A percentile compares a stretch with the other conserved stretches of the same genome.
phyloP scores from a whole-genome alignment of 2,113 vertebrate species.

The Anoplopoma fimbria region DNA sequence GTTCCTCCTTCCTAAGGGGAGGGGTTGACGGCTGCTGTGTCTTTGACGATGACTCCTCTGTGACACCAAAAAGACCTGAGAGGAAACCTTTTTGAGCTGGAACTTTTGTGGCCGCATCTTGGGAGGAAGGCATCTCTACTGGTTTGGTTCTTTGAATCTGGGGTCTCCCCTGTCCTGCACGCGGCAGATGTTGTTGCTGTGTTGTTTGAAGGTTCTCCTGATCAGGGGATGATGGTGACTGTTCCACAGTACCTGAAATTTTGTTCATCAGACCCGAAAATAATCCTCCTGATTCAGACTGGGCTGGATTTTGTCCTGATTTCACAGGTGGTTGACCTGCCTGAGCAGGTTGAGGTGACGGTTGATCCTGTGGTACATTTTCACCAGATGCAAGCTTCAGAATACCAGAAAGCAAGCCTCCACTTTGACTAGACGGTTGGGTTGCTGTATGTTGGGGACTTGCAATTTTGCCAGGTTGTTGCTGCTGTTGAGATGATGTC shows the following conservation, averaged over 20 bases:
- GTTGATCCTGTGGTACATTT: constrained; percentile 67
- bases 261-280: constrained; percentile 83
- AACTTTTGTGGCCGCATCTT: constrained; percentile 63
- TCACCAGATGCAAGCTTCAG: constrained; percentile 86
- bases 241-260: constrained; percentile 71
- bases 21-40: constrained; percentile 56
- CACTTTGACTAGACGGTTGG: constrained; percentile 70
- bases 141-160: constrained; percentile 79
- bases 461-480: constrained; percentile 46
- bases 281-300: constrained; percentile 76
- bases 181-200: constrained; percentile 56
- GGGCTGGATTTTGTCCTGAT: constrained; percentile 48
- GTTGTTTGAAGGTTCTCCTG: constrained; percentile 43
- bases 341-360: constrained; percentile 36
- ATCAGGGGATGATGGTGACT: constrained; percentile 36
- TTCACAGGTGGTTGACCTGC: constrained; percentile 41
- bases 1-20: constrained; percentile 61
- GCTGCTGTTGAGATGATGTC: constrained; percentile 54
- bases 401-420: constrained; percentile 79
- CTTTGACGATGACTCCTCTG: constrained; percentile 78
- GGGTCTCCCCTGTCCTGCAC: constrained; percentile 63
- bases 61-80: constrained; percentile 82
- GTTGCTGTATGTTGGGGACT: constrained; percentile 49
- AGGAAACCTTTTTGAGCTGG: constrained; percentile 80
- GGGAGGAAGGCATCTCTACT: constrained; percentile 68